Conservation (phyloP, 2,113 vertebrate species). For the Brachyhypopomus gauderio region DNA sequence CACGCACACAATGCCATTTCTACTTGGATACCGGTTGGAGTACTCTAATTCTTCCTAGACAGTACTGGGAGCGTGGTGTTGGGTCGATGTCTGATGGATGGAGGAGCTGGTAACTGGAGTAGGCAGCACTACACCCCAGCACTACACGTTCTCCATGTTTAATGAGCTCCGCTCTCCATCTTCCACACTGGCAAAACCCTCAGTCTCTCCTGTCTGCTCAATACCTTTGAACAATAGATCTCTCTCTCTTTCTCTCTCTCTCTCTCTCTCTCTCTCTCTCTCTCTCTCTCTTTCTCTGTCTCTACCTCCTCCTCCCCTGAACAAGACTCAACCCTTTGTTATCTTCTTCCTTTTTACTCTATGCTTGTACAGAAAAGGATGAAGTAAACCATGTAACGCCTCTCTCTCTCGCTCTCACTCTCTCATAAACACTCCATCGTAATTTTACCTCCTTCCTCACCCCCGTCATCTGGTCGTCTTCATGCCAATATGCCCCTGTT, state of each 20-base stretch:
- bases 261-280: too few species aligned
- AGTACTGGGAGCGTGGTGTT: not conserved
- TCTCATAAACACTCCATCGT: not conserved
- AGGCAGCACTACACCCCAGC: too few species aligned
- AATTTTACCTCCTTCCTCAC: not conserved
- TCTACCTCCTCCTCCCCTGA: not conserved
- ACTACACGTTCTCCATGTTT: not conserved
- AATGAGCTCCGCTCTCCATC: not conserved
- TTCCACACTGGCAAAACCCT: too few species aligned
- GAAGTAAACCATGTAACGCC: too few species aligned
- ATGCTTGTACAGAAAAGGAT: too few species aligned
- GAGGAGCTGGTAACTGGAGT: not conserved
- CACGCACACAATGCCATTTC: not conserved
- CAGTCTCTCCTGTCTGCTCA: not conserved
- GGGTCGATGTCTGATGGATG: not conserved
- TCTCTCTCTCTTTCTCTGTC: not conserved
- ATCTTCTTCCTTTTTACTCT: not conserved
- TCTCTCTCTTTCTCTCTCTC: not conserved
- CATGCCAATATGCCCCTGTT: constrained; percentile 83
- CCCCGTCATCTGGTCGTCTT: constrained; percentile 49
- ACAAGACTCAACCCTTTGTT: not conserved
- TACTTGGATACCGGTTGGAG: not conserved
- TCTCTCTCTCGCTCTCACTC: constrained; percentile 37
- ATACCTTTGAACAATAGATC: too few species aligned
- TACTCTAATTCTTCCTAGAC: not conserved